These are phyloP conservation scores for Ecliptopera silaceata DNA, from an alignment of 2,888 invertebrate genomes.

Conservation along the genomic window DNA sequence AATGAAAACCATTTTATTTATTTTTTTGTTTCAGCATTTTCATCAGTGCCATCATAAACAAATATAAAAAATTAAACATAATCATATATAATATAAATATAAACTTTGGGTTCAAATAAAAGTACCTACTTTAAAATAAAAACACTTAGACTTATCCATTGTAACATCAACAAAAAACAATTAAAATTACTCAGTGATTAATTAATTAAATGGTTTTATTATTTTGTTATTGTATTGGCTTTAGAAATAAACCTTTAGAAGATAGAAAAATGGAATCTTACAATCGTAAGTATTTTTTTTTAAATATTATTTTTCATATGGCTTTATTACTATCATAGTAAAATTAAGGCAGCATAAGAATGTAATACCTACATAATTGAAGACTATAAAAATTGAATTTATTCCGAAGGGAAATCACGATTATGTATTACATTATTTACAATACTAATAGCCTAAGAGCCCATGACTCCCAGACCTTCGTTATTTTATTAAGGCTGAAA, in stretches of 20 bases:
- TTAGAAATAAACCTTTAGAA: not conserved
- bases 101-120: not conserved
- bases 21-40: not conserved
- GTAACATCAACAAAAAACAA: no score
- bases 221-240: not conserved
- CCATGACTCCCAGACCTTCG: no score
- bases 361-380: not conserved
- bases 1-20: not conserved
- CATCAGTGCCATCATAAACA: not conserved
- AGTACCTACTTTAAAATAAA: not conserved
- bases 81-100: not conserved
- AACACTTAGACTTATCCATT: no score
- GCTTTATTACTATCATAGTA: not conserved
- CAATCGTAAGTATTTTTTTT: slow-evolving; percentile 5
- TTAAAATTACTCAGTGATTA: no score
- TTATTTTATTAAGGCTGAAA: no score
- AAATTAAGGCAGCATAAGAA: not conserved
- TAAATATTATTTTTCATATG: not conserved
- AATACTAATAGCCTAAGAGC: no score
- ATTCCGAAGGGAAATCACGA: no score
- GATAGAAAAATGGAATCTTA: not conserved
- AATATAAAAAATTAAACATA: not conserved
- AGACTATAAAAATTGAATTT: no score
- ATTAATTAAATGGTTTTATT: not conserved
- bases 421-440: no score